Conservation (phyloP, 1,140 invertebrate species). For the Drosophila varians region DNA sequence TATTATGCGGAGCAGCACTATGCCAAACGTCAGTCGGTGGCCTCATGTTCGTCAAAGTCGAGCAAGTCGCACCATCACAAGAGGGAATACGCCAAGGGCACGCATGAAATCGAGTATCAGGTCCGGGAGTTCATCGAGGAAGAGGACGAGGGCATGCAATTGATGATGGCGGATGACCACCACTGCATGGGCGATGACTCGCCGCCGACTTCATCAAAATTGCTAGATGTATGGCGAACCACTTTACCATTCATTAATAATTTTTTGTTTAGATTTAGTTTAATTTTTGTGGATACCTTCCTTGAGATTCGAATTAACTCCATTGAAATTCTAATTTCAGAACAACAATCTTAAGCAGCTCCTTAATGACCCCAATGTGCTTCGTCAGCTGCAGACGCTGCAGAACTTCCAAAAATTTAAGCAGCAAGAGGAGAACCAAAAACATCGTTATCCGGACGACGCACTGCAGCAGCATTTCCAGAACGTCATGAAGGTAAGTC, state of each 20-base stretch:
- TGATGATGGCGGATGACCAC: constrained; percentile 65
- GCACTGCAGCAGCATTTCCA: constrained; percentile 92
- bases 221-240: constrained; percentile 60
- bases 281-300: not conserved
- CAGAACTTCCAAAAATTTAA: constrained; percentile 86
- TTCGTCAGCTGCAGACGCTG: constrained; percentile 86
- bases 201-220: constrained; percentile 62
- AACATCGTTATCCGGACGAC: constrained; percentile 89
- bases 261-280: constrained; percentile 26
- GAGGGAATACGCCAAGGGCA: constrained; percentile 56
- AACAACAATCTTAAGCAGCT: constrained; percentile 83
- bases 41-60: constrained; percentile 38
- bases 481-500: constrained; percentile 71
- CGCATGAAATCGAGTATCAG: constrained; percentile 70
- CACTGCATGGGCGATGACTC: constrained; percentile 73
- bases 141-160: constrained; percentile 56
- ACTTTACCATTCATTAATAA: constrained; percentile 2
- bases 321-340: constrained; percentile 39
- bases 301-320: not conserved
- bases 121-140: constrained; percentile 68
- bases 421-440: constrained; percentile 88
- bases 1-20: constrained; percentile 83
- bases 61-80: constrained; percentile 74
- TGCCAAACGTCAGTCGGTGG: constrained; percentile 84
- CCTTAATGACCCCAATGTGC: constrained; percentile 87